Percentiles rank a stretch among this genome's conserved stretches.
These are phyloP conservation scores for Plagodis dolabraria DNA, from an alignment of 2,888 invertebrate species.

Conservation along the genomic window DNA sequence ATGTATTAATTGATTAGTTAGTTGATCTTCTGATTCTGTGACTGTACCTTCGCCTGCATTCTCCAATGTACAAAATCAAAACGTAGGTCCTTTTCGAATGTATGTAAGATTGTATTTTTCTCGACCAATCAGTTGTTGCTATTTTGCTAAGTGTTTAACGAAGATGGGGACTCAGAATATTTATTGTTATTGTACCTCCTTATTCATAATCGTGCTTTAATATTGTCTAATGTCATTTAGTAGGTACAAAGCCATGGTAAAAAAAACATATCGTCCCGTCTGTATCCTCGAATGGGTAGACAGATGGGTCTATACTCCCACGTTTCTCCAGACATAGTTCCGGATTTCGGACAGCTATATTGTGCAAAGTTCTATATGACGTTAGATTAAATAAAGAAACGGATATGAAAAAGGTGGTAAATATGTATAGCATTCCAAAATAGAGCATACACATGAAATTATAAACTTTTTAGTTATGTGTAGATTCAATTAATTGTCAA, in stretches of 20 bases:
- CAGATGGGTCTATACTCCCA: too few relatives aligned
- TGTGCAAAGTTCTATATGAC: too few relatives aligned
- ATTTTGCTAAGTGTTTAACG: conserved; percentile 16
- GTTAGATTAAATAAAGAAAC: too few relatives aligned
- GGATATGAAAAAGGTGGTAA: not conserved
- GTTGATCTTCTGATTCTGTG: not conserved
- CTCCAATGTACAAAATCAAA: conserved; percentile 13
- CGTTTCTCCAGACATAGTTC: too few relatives aligned
- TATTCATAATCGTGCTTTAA: too few relatives aligned
- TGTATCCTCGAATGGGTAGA: too few relatives aligned
- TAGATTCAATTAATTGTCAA: not conserved
- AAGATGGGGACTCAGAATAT: conserved; percentile 4
- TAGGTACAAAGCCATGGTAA: too few relatives aligned
- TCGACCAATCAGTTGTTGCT: conserved; percentile 26
- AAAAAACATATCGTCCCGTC: too few relatives aligned
- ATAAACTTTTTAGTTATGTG: conserved; percentile 5
- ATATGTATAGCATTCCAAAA: conserved; percentile 19
- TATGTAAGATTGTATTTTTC: conserved; percentile 5
- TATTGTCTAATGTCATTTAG: too few relatives aligned
- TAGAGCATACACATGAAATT: conserved; percentile 1
- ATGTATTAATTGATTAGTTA: not conserved
- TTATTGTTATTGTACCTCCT: conserved; percentile 1
- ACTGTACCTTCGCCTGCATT: not conserved
- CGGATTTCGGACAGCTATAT: too few relatives aligned
- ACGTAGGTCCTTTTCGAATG: conserved; percentile 1